These are phyloP conservation scores for Drosophila sordidula DNA, from an alignment of 2,888 invertebrate species.

Conservation along the genomic window DNA sequence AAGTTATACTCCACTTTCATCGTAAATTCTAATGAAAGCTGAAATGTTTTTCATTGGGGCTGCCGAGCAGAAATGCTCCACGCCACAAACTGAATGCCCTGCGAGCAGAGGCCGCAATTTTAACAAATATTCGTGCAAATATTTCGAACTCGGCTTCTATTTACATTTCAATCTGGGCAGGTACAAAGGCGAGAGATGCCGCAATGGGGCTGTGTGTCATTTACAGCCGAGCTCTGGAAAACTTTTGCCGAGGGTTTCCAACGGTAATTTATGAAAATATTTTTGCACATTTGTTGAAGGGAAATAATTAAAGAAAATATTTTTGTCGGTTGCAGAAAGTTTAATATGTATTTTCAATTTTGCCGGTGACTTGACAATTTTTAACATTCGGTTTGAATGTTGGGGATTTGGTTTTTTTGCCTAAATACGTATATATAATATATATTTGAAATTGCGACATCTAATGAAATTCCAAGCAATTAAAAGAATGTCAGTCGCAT, in stretches of 20 bases:
- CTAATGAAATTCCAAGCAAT: conserved; percentile 48
- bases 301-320: conserved; percentile 70
- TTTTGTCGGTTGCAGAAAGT: conserved; percentile 19
- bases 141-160: conserved; percentile 24
- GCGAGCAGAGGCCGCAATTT: conserved; percentile 41
- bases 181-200: conserved; percentile 9
- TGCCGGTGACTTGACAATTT: conserved; percentile 1
- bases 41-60: conserved; percentile 4
- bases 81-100: conserved; percentile 29
- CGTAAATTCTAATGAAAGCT: not conserved
- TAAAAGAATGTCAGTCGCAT: conserved; percentile 15
- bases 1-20: not conserved
- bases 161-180: conserved; percentile 45
- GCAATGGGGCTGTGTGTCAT: conserved; percentile 32
- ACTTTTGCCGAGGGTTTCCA: conserved; percentile 29
- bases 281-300: conserved; percentile 35
- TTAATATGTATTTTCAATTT: not conserved
- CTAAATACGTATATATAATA: not conserved
- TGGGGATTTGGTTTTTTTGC: conserved; percentile 6
- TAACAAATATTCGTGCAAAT: conserved; percentile 29
- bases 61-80: conserved; percentile 9
- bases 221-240: conserved; percentile 32
- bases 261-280: conserved; percentile 40
- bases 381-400: not conserved
- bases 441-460: conserved; percentile 10